Evolutionary conservation across 2,888 invertebrate genomes (phyloP).

Genomic region (Xestia sexstrigata): DNA sequence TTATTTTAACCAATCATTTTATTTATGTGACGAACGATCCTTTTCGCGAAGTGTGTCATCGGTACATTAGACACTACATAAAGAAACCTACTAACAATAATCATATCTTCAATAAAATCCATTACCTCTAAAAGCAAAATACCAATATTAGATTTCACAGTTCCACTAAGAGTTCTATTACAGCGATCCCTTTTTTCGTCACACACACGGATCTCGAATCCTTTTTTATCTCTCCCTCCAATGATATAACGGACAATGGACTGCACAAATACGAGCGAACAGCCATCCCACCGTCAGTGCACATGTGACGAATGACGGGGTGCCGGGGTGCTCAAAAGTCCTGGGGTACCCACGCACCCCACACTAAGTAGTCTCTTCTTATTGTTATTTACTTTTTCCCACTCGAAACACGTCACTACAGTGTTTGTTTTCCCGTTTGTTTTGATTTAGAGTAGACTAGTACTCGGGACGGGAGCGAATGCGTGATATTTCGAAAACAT

Average conservation of each 20-base stretch:
- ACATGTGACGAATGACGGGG: conserved; percentile 77
- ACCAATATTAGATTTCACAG: conserved; percentile 41
- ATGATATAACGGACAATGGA: conserved; percentile 61
- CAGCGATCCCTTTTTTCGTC: conserved; percentile 36
- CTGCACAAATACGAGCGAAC: conserved; percentile 49
- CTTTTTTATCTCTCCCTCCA: conserved; percentile 50
- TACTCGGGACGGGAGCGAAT: conserved; percentile 7
- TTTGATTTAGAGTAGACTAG: conserved; percentile 51
- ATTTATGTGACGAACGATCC: conserved; percentile 35
- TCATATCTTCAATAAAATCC: conserved; percentile 1
- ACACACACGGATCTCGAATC: conserved; percentile 35
- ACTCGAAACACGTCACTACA: conserved; percentile 52
- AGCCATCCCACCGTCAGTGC: conserved; percentile 66
- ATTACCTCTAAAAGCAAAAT: conserved; percentile 23
- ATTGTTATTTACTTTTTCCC: conserved; percentile 67
- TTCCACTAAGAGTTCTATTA: conserved; percentile 39
- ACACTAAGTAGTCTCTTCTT: conserved; percentile 63
- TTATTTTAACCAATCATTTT: conserved; percentile 44
- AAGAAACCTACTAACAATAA: neutral
- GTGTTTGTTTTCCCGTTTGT: conserved; percentile 54
- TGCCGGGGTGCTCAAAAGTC: conserved; percentile 63
- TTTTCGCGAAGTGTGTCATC: conserved; percentile 18
- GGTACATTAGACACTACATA: neutral
- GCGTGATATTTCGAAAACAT: conserved; percentile 13
- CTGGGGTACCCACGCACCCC: conserved; percentile 61